A percentile compares a stretch with the other conserved stretches of the same genome.
phyloP scores from a whole-genome alignment of 2,797 vertebrate species.

The Pseudochaenichthys georgianus region DNA sequence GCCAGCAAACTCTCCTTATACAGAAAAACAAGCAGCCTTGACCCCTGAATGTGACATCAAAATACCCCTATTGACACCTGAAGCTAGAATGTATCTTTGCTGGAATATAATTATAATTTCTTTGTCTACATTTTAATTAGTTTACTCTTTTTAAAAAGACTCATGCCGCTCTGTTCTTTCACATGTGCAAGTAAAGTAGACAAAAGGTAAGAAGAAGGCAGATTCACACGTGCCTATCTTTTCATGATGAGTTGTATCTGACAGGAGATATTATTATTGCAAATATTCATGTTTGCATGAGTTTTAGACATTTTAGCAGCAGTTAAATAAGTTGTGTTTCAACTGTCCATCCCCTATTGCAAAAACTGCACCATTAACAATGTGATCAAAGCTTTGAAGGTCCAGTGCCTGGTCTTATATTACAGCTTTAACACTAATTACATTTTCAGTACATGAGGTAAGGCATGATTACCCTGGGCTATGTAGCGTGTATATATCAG shows the following conservation, averaged over 20 bases:
- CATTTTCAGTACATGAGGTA: constrained; percentile 6
- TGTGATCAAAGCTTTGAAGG: constrained; percentile 7
- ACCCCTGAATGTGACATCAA: constrained; percentile 21
- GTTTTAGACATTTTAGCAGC: not conserved
- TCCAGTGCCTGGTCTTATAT: constrained; percentile 1
- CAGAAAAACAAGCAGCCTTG: constrained; percentile 33
- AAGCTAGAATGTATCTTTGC: constrained; percentile 8
- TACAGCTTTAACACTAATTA: constrained; percentile 7
- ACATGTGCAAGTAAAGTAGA: not conserved
- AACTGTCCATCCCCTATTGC: not conserved
- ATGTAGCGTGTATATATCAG: constrained; percentile 8
- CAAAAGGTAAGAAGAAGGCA: not conserved
- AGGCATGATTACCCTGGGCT: not conserved
- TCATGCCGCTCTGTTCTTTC: not conserved
- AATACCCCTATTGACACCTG: constrained; percentile 25
- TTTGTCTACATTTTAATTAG: not conserved
- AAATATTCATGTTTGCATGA: too few species aligned
- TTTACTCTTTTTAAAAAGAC: not conserved
- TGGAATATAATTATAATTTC: not conserved
- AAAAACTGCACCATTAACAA: constrained; percentile 8
- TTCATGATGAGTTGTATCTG: not conserved
- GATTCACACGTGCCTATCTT: not conserved
- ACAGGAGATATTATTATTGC: not conserved
- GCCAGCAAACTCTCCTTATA: not conserved
- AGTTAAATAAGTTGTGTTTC: not conserved